These are phyloP conservation scores for Melanotaenia pygmaea DNA, from an alignment of 2,797 vertebrate species.

Conservation along the genomic window DNA sequence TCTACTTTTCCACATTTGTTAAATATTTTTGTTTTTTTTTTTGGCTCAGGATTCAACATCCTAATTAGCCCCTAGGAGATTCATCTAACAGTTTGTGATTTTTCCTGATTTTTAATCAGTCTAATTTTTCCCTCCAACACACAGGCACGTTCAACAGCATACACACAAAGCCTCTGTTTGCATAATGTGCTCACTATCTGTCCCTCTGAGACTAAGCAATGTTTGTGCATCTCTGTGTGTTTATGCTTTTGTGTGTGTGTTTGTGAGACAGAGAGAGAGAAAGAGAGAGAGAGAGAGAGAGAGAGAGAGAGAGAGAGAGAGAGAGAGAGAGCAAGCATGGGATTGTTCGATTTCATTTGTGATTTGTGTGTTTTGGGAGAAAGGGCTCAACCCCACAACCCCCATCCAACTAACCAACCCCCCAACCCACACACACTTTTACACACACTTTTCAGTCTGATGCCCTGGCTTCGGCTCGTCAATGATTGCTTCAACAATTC, in stretches of 20 bases:
- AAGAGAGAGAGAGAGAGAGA: background rate
- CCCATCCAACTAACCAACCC: background rate
- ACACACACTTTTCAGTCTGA: conserved; percentile 53
- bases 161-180: conserved; percentile 80
- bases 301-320: background rate
- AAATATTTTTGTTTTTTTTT: conserved; percentile 63
- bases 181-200: conserved; percentile 83
- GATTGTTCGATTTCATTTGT: conserved; percentile 74
- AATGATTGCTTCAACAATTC: conserved; percentile 80
- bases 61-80: conserved; percentile 84
- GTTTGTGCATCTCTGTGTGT: conserved; percentile 73
- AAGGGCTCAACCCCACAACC: conserved; percentile 42
- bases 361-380: conserved; percentile 75
- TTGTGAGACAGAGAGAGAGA: background rate
- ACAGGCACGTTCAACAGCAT: conserved; percentile 71
- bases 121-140: conserved; percentile 81
- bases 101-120: conserved; percentile 83
- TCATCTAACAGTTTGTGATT: conserved; percentile 81
- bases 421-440: background rate
- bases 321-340: conserved; percentile 23
- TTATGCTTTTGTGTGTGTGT: conserved; percentile 33
- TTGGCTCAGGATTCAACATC: conserved; percentile 71
- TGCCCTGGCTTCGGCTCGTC: conserved; percentile 69
- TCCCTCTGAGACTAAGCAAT: conserved; percentile 78
- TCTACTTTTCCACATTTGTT: conserved; percentile 72